Evolutionary conservation across 2,888 invertebrate genomes (phyloP).

Genomic region (Aquatica leii): DNA sequence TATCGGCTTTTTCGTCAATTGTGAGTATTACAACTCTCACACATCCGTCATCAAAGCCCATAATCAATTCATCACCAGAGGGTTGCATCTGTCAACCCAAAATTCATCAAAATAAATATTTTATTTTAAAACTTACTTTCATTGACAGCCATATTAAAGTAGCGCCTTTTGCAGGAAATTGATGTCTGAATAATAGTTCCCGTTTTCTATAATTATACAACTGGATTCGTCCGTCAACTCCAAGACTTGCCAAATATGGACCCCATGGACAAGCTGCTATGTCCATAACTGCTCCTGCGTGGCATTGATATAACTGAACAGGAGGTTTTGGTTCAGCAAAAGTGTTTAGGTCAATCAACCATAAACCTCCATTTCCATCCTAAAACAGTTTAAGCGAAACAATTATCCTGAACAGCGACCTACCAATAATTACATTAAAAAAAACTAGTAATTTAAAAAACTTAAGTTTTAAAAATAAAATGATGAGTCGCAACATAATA

Average conservation of each 20-base stretch:
- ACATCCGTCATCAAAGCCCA: constrained; percentile 77
- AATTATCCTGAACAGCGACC: neutral
- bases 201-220: constrained; percentile 74
- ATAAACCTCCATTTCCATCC: constrained; percentile 88
- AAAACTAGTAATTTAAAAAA: too few species aligned
- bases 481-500: too few species aligned
- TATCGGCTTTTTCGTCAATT: constrained; percentile 17
- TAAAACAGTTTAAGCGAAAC: constrained; percentile 52
- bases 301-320: constrained; percentile 71
- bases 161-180: constrained; percentile 66
- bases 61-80: constrained; percentile 71
- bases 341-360: constrained; percentile 73
- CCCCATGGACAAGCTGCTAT: constrained; percentile 75
- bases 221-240: constrained; percentile 76
- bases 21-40: constrained; percentile 63
- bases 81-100: constrained; percentile 64
- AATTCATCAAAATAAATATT: constrained; percentile 13
- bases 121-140: constrained; percentile 59
- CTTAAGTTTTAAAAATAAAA: too few species aligned
- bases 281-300: constrained; percentile 77
- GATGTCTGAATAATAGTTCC: constrained; percentile 67
- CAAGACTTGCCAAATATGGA: constrained; percentile 75
- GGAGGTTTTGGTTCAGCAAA: constrained; percentile 59
- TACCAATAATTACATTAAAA: neutral
- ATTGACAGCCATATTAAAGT: constrained; percentile 76